phyloP scores from a whole-genome alignment of 2,113 vertebrate species.

The Columba janthina region DNA sequence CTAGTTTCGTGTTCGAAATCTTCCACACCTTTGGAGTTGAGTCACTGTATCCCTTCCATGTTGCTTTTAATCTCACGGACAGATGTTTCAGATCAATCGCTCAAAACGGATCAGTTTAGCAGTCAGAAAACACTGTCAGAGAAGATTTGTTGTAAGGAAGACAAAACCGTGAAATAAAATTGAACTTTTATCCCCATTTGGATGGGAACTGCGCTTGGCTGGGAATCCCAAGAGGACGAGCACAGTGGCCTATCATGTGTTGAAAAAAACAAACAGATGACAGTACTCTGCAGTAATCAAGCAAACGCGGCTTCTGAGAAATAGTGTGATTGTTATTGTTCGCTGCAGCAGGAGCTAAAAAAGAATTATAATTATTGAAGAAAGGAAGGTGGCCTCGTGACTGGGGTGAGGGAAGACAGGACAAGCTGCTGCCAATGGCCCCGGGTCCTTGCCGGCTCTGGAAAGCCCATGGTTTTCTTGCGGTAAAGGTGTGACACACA shows the following conservation, averaged over 20 bases:
- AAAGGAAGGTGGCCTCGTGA: not conserved
- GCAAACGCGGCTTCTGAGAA: conserved; percentile 39
- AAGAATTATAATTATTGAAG: not conserved
- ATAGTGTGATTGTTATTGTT: conserved; percentile 20
- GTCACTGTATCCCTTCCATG: not conserved
- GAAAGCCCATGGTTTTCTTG: not conserved
- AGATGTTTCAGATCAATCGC: conserved; percentile 70
- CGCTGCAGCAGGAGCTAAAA: not conserved
- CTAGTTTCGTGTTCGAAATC: not conserved
- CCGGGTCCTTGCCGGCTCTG: not conserved
- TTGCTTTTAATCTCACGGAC: conserved; percentile 58
- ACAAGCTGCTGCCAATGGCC: not conserved
- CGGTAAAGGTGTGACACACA: conserved; percentile 29
- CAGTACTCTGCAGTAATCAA: conserved; percentile 31
- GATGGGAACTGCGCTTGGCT: conserved; percentile 44
- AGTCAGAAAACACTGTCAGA: conserved; percentile 70
- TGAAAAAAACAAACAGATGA: conserved; percentile 51
- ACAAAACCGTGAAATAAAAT: conserved; percentile 69
- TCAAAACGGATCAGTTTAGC: conserved; percentile 66
- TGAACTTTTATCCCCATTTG: conserved; percentile 64
- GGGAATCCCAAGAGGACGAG: conserved; percentile 8
- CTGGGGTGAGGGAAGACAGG: not conserved
- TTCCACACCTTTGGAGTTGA: conserved; percentile 23
- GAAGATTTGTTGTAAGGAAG: conserved; percentile 60
- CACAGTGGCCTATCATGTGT: conserved; percentile 44